A percentile compares a stretch with the other conserved stretches of the same genome.
Conservation (phyloP, 2,888 invertebrate genomes). For the Emmelina monodactyla region DNA sequence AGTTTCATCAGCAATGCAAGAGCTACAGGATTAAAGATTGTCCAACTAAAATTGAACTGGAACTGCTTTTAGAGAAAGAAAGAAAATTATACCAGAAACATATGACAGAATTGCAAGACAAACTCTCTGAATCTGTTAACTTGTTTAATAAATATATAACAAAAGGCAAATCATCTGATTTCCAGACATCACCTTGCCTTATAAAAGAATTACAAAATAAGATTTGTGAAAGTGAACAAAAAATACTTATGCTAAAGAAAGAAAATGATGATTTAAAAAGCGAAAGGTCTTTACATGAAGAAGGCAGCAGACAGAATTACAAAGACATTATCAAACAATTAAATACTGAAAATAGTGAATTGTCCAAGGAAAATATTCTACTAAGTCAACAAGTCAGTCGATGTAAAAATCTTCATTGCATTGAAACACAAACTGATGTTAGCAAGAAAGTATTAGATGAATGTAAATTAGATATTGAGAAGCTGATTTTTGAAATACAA, state of each 20-base stretch:
- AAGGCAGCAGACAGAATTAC: constrained; percentile 38
- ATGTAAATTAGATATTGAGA: constrained; percentile 35
- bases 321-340: constrained; percentile 50
- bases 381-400: constrained; percentile 45
- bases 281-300: constrained; percentile 24
- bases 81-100: constrained; percentile 50
- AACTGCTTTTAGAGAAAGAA: constrained; percentile 43
- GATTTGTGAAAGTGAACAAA: constrained; percentile 58
- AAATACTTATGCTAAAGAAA: constrained; percentile 50
- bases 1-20: constrained; percentile 12
- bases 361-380: constrained; percentile 51
- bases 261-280: constrained; percentile 49
- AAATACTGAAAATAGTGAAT: constrained; percentile 49
- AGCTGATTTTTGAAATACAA: constrained; percentile 34
- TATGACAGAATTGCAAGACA: constrained; percentile 37
- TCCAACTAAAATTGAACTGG: constrained; percentile 43
- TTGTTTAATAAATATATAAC: constrained; percentile 38
- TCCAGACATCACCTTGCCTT: not conserved
- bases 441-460: constrained; percentile 33
- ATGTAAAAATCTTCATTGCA: constrained; percentile 28
- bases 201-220: constrained; percentile 46
- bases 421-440: constrained; percentile 26
- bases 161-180: constrained; percentile 25
- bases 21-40: constrained; percentile 25
- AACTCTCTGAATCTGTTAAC: constrained; percentile 40